Evolutionary conservation across 2,888 invertebrate genomes (phyloP), one percentile per base, ranked within the genome.

Genomic region (Yponomeuta cagnagella): DNA sequence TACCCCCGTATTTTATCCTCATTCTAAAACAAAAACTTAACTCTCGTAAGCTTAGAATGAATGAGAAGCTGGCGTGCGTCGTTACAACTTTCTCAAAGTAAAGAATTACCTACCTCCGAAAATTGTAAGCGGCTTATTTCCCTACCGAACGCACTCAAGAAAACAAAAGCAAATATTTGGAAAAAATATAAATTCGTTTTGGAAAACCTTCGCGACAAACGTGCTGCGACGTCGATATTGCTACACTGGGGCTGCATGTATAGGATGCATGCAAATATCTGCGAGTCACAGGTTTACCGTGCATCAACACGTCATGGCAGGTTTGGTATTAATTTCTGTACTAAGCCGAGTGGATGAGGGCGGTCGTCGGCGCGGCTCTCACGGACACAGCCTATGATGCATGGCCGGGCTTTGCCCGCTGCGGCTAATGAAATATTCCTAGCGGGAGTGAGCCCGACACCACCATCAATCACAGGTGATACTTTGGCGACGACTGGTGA

Each of bases 351-450:
- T 84, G 89, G 89, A 88, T 89, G 78, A 76, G 79, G 68, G 69
- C 63, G 58, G 69, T 52, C 82, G 89, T 84, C 87, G 85, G 80
- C 89, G 82, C 80, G 83, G 85, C 82, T 84, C 79, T 78, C 80
- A 81, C 80, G 78, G 79, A 80, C 82, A 80, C 82, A 83, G 84
- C 82, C 86, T 87, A 87, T 90, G 90, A 90, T 89, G 83, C 90
- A 90, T 89, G 83, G 87, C 83, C 78, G 76, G 82, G 86, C 83
- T 81, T 81, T 81, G 80, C 83, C 79, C 80, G 83, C 84, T 85
- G 83, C 84, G 82, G 82, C 84, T 89, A 90, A 89, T 90, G 89
- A 91, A 90, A 90, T 90, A 90, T 90, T 86, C 85, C 84, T 78
- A 78, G 83, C 82, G 81, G 82, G 82, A 85, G 82, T 85, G 86